A percentile compares a stretch with the other conserved stretches of the same genome.
phyloP scores from a whole-genome alignment of 2,888 invertebrate species.

The Oscheius sp. region DNA sequence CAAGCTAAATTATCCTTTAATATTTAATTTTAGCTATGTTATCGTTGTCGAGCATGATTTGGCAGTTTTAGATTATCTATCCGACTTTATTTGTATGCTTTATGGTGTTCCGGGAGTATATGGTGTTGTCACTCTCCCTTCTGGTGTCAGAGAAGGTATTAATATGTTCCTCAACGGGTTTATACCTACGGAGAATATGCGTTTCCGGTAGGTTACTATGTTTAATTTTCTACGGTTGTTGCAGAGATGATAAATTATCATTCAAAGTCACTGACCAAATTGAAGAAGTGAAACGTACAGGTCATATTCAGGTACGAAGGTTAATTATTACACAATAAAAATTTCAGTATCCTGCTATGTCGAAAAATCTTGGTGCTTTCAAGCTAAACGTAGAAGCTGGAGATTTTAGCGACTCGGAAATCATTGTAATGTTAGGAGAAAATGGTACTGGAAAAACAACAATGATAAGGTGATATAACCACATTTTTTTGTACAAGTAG shows the following conservation, averaged over 20 bases:
- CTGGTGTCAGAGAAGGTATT: conserved; percentile 99
- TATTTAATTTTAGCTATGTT: conserved; percentile 86
- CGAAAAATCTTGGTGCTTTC: conserved; percentile 80
- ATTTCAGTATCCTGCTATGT: conserved; percentile 86
- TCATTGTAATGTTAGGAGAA: conserved; percentile 92
- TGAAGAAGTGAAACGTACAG: conserved; percentile 82
- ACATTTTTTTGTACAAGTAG: background rate
- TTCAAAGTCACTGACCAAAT: conserved; percentile 99
- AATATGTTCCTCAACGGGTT: conserved; percentile 99
- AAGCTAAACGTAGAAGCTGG: conserved; percentile 85
- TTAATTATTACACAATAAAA: background rate
- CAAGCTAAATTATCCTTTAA: too few species aligned
- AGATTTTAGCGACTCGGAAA: conserved; percentile 98
- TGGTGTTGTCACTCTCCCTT: conserved; percentile 99
- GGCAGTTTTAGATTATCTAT: conserved; percentile 96
- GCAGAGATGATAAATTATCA: conserved; percentile 87
- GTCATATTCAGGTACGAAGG: conserved; percentile 41
- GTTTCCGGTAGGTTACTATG: conserved; percentile 81
- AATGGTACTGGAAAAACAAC: conserved; percentile 99
- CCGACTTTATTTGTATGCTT: conserved; percentile 97
- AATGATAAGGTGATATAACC: conserved; percentile 80
- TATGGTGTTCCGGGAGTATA: conserved; percentile 96
- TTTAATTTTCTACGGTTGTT: conserved; percentile 36
- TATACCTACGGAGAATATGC: conserved; percentile 97
- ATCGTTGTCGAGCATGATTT: conserved; percentile 99